Evolutionary conservation across 2,797 vertebrate species (phyloP).

Genomic region (Myioborus melanocephalus): DNA sequence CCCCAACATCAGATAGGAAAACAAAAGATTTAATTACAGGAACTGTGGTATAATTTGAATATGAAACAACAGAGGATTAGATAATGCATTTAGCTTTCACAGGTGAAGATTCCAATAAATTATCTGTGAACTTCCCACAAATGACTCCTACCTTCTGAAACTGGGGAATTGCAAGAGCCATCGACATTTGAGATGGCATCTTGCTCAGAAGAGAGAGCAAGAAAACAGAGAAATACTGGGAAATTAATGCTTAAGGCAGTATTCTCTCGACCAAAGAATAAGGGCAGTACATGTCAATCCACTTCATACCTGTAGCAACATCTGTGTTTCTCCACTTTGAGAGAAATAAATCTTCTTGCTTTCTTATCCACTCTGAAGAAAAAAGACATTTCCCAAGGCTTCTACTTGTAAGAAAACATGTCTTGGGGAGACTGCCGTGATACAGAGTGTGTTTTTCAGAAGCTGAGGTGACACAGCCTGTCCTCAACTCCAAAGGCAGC

Average conservation of each 20-base stretch:
- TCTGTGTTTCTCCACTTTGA: not conserved
- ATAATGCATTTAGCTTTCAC: conserved; percentile 30
- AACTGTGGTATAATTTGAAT: conserved; percentile 25
- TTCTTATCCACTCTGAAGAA: not conserved
- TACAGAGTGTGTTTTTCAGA: not conserved
- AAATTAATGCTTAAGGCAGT: not conserved
- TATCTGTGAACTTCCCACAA: conserved; percentile 17
- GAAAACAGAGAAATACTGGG: not conserved
- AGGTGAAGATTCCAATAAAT: conserved; percentile 50
- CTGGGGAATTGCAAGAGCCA: not conserved
- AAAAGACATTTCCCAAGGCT: not conserved
- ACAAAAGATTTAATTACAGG: conserved; percentile 65
- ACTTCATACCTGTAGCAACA: not conserved
- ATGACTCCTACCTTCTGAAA: conserved; percentile 28
- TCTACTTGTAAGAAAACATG: not conserved
- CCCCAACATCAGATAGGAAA: conserved; percentile 28
- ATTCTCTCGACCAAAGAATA: not conserved
- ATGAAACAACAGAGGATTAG: conserved; percentile 21
- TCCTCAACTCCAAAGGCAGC: too few relatives aligned
- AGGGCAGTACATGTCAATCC: not conserved
- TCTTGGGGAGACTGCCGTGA: not conserved
- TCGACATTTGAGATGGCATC: not conserved
- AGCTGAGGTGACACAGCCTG: not conserved
- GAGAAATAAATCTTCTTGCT: not conserved
- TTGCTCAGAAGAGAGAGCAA: not conserved